Percentiles rank a stretch among this genome's conserved stretches.
These are phyloP conservation scores for Crenichthys baileyi DNA, from an alignment of 2,797 vertebrate species.

Conservation along the genomic window DNA sequence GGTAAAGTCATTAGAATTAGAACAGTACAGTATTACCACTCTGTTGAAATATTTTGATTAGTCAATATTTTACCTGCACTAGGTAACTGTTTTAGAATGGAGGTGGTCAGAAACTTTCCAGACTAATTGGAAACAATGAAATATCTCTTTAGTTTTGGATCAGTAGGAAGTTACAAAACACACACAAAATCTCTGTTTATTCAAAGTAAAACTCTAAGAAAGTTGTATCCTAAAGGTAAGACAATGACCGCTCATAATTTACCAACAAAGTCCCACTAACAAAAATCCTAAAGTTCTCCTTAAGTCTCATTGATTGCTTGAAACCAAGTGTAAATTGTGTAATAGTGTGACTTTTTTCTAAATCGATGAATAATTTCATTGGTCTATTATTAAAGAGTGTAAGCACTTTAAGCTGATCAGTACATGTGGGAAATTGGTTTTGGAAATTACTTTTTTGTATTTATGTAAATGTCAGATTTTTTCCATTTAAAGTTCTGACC, in stretches of 20 bases:
- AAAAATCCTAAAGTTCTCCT: conserved; percentile 29
- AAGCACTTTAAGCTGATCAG: conserved; percentile 58
- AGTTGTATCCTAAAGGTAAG: background rate
- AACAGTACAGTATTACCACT: background rate
- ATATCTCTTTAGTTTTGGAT: background rate
- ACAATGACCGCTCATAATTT: background rate
- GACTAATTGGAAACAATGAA: background rate
- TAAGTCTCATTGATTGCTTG: conserved; percentile 59
- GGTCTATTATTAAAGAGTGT: conserved; percentile 51
- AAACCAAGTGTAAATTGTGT: conserved; percentile 59
- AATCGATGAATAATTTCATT: conserved; percentile 73
- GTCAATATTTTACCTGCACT: background rate
- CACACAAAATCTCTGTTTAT: background rate
- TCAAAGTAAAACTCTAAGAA: background rate
- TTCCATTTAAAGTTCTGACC: conserved; percentile 59
- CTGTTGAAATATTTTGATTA: background rate
- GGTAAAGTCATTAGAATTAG: conserved; percentile 66
- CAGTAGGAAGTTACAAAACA: background rate
- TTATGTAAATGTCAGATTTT: conserved; percentile 71
- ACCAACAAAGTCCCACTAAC: background rate
- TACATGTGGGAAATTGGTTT: conserved; percentile 64
- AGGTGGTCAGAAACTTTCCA: background rate
- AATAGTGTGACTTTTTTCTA: conserved; percentile 29
- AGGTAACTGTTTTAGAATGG: background rate
- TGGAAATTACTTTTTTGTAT: conserved; percentile 64